These are phyloP conservation scores for Papio anubis DNA, from an alignment of 2,113 vertebrate species.

Conservation along the genomic window DNA sequence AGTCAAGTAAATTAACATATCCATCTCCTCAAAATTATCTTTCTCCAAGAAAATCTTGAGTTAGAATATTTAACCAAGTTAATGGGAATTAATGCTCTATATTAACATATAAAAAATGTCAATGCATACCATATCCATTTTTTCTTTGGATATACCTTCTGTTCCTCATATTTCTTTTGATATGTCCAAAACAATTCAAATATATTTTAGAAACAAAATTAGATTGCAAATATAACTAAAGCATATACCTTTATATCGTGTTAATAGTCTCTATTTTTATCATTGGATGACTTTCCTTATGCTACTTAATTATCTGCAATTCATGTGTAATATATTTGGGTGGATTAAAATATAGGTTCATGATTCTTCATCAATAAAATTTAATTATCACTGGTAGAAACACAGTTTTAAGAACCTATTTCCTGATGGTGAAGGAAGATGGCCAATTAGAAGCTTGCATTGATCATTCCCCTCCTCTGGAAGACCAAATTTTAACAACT, in stretches of 20 bases:
- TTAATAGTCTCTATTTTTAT: not conserved
- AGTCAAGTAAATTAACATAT: not conserved
- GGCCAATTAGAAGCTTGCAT: too few relatives aligned
- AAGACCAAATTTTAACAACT: too few relatives aligned
- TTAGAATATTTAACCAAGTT: constrained; percentile 8
- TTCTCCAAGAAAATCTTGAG: constrained; percentile 25
- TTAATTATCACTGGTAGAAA: not conserved
- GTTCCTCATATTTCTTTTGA: not conserved
- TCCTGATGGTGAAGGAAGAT: too few relatives aligned
- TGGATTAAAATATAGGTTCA: not conserved
- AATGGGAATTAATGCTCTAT: not conserved
- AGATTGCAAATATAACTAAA: not conserved
- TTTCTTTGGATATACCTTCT: not conserved
- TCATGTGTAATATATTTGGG: not conserved
- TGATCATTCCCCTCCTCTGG: too few relatives aligned
- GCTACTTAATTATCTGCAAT: not conserved
- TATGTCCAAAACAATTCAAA: not conserved
- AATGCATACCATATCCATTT: not conserved
- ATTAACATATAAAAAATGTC: not conserved
- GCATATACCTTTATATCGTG: not conserved
- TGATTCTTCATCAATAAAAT: not conserved
- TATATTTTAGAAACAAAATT: not conserved
- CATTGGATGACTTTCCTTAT: not conserved
- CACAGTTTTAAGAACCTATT: not conserved
- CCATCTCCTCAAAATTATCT: not conserved